A percentile compares a stretch with the other conserved stretches of the same genome.
phyloP scores from a whole-genome alignment of 2,797 vertebrate species.

The Sebastes steindachneri region DNA sequence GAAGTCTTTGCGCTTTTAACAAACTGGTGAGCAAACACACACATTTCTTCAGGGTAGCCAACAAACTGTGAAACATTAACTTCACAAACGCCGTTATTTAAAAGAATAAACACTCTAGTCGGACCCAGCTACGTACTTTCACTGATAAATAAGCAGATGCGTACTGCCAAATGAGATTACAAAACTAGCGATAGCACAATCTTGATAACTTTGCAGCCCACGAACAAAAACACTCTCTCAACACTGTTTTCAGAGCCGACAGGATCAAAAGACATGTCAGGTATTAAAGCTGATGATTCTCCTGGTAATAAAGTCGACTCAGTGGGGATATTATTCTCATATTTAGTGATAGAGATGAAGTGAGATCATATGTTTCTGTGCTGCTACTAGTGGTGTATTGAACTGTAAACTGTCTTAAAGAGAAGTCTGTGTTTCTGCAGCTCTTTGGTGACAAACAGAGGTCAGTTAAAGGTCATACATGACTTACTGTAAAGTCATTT shows the following conservation, averaged over 20 bases:
- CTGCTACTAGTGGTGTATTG: too few species aligned
- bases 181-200: background rate
- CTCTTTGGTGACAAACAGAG: background rate
- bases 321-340: background rate
- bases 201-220: background rate
- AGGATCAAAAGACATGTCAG: background rate
- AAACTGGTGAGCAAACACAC: background rate
- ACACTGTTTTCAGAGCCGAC: background rate
- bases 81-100: background rate
- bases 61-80: background rate
- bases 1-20: background rate
- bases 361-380: too few species aligned
- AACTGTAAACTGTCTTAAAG: rapidly evolving
- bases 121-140: background rate
- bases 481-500: background rate
- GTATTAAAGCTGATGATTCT: background rate
- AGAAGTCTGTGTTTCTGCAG: background rate
- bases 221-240: background rate
- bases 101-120: background rate
- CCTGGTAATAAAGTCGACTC: background rate
- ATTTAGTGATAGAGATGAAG: background rate
- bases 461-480: background rate
- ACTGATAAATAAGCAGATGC: background rate
- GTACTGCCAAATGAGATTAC: background rate
- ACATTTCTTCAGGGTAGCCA: background rate